Base-by-base conservation (phyloP, 2,888 invertebrate species). In the Drosophila helvetica region DNA sequence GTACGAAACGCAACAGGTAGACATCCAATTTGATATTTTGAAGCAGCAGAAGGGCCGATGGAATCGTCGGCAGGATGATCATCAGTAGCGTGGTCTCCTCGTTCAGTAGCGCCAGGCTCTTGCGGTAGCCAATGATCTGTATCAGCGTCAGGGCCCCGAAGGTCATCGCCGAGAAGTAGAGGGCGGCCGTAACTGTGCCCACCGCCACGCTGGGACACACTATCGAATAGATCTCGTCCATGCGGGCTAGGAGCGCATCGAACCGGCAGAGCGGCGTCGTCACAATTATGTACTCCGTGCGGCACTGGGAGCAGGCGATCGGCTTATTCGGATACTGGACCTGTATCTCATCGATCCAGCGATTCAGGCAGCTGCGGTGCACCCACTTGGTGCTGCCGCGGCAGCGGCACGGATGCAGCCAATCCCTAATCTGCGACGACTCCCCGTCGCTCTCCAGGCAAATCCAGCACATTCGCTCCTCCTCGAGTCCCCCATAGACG, bases 331-430 rank as follows among this genome's bases (percentile, higher is more conserved):
- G 81, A 15, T 68, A 56, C 0, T 27, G 8, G 22, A 19, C 17
- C 46, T 75, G 80, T 43, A 75, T 75, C 51, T 76, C 84, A 27
- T 73, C 79, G 7, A 85, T 74, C 86, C 84, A 88, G n/a, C 86
- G 84, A 25, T 63, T 59, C 1, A 85, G 77, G 22, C 85, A 85
- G n/a, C 52, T 19, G 43, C 79, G 80, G 52, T 85, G 85, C 47
- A 85, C 85, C 85, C 85, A 85, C n/a, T 77, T 74, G 22, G 74
- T 77, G 60, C 68, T 64, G 53, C 88, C 86, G 9, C 79, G 74
- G 15, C 85, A 85, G 1, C 80, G 80, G 17, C 85, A 85, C 0
- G 85, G 85, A 18, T 84, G 77, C 52, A 80, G 9, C 85, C 85
- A 88, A 43, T 79, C 67, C 0, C 0, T 2, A 7, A 10, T 25